Base-by-base conservation (phyloP, 2,113 vertebrate species). In the Gavia stellata region DNA sequence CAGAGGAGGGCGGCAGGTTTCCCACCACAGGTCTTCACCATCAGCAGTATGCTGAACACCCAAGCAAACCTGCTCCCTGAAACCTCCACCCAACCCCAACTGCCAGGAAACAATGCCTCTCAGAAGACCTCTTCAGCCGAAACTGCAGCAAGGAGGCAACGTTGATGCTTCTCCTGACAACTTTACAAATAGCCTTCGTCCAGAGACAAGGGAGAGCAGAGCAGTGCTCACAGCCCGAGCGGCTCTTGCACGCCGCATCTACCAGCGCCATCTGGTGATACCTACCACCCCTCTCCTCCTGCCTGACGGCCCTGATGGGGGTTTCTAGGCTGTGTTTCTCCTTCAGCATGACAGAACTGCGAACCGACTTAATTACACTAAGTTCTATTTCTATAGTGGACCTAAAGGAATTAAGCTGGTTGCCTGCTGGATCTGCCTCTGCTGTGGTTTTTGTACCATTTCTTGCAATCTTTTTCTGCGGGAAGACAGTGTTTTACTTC, bases 191-290 rank as follows among this genome's bases (percentile, higher is more conserved):
- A 12, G 44, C 23, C 70, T 45, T 88, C 0, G 2, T 58, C 11
- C 49, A 14, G 53, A 58, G 34, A 34, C 20, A 7, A 10, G 47
- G 0, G 1, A 55, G 58, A 23, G 52, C 44, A 20, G 34, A n/a
- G 34, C 7, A 1, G 24, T 0, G 9, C 5, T 75, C n/a, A 0
- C 20, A 63, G 50, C 28, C 45, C 2, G 13, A 12, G 26, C 3
- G 0, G 16, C 23, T 56, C 25, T 7, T 63, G 50, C 38, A 14
- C 25, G 6, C 42, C 1, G 7, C 4, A 79, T 89, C 75, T 96
- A 92, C 77, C 94, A 95, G 96, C 80, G 49, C 94, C 92, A 90
- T 65, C 94, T 96, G 94, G 73, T 91, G 92, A 88, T 73, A 26
- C 3, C 36, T 19, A 3, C 7, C 73, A 10, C 87, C 31, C 20